Conservation (phyloP, 2,113 vertebrate species). For the Dicaeum eximium region DNA sequence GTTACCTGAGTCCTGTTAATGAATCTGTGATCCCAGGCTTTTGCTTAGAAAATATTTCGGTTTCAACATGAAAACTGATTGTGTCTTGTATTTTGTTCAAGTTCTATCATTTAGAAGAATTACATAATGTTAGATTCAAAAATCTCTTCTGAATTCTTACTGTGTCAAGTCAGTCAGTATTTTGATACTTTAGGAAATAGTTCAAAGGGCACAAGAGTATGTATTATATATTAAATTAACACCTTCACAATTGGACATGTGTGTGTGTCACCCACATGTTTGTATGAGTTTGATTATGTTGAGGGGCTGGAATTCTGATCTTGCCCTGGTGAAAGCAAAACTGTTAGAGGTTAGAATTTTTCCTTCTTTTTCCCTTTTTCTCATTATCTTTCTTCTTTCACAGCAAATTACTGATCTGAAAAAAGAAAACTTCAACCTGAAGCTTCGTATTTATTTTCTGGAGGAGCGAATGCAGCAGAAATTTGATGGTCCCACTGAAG, state of each 20-base stretch:
- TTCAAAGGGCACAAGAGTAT: neutral
- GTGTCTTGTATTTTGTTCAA: neutral
- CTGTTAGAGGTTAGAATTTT: neutral
- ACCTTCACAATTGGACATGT: neutral
- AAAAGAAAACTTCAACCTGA: constrained; percentile 98
- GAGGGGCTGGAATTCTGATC: neutral
- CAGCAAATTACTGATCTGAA: constrained; percentile 97
- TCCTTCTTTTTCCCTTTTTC: neutral
- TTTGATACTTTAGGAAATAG: neutral
- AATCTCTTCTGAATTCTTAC: neutral
- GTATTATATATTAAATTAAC: neutral
- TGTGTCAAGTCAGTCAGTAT: neutral
- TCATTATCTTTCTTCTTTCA: neutral
- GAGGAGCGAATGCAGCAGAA: constrained; percentile 95
- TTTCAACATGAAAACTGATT: neutral
- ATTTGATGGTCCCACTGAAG: constrained; percentile 87
- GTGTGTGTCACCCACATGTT: neutral
- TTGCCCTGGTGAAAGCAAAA: neutral
- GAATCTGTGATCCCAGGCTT: neutral
- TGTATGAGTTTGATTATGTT: fast-evolving
- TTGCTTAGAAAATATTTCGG: neutral
- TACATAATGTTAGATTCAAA: neutral
- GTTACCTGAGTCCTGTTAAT: neutral
- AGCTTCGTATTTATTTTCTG: constrained; percentile 96
- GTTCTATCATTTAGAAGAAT: neutral